These are phyloP conservation scores for Psittacula echo DNA, from an alignment of 2,797 vertebrate species.

Conservation along the genomic window DNA sequence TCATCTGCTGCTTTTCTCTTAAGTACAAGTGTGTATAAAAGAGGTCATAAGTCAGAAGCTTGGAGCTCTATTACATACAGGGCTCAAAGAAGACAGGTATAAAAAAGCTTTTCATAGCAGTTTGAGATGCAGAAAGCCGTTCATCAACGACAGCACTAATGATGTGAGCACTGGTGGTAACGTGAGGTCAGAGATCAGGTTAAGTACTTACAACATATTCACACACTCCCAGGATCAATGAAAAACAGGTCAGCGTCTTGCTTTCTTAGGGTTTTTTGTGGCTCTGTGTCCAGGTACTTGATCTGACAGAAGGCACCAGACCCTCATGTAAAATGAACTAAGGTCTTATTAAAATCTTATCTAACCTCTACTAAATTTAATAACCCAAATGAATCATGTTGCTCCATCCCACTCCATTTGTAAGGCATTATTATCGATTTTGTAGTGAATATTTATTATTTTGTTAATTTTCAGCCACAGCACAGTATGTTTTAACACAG, in stretches of 20 bases:
- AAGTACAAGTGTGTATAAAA: neutral
- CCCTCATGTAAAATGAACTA: neutral
- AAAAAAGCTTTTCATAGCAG: neutral
- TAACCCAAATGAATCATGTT: neutral
- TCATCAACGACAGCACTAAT: neutral
- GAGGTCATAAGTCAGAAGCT: neutral
- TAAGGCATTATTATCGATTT: neutral
- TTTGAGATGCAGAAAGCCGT: neutral
- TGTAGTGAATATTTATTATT: neutral
- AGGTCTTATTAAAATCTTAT: neutral
- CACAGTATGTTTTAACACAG: neutral
- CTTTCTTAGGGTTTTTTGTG: neutral
- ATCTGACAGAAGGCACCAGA: neutral
- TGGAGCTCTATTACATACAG: neutral
- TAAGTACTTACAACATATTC: fast-evolving
- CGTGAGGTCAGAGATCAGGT: neutral
- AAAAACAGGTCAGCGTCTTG: neutral
- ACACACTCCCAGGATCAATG: neutral
- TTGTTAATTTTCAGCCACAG: neutral
- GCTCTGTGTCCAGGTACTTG: neutral
- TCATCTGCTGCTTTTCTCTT: neutral
- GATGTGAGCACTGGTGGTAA: neutral
- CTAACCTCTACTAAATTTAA: neutral
- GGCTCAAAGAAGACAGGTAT: neutral
- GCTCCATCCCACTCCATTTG: neutral